Evolutionary conservation across 1,140 invertebrate species (phyloP).

Genomic region (Littorina saxatilis): DNA sequence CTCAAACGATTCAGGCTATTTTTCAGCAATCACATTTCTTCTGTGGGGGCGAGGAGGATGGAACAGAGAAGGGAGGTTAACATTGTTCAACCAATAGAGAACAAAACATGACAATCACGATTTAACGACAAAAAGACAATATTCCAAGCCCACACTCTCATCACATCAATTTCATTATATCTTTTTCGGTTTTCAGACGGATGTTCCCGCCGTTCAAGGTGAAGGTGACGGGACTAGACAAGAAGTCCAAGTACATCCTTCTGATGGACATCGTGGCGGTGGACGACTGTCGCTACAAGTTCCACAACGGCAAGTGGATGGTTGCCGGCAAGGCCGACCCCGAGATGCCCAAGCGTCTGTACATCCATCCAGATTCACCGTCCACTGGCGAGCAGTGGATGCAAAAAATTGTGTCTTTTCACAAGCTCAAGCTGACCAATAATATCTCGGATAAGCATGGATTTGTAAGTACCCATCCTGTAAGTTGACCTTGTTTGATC

Average conservation of each 20-base stretch:
- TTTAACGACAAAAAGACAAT: too few species aligned
- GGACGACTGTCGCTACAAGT: slow-evolving; percentile 98
- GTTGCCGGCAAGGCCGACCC: slow-evolving; percentile 76
- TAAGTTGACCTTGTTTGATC: slow-evolving; percentile 20
- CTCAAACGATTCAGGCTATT: too few species aligned
- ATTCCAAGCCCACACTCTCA: not conserved
- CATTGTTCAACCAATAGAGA: too few species aligned
- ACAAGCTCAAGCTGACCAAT: slow-evolving; percentile 98
- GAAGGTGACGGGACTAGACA: slow-evolving; percentile 90
- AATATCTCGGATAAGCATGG: slow-evolving; percentile 99
- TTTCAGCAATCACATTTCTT: too few species aligned
- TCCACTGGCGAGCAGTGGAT: slow-evolving; percentile 97
- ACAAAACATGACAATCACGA: too few species aligned
- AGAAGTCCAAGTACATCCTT: slow-evolving; percentile 92
- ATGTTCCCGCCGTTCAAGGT: slow-evolving; percentile 98
- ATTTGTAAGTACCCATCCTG: slow-evolving; percentile 85
- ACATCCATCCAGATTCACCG: slow-evolving; percentile 98
- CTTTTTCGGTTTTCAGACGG: slow-evolving; percentile 79
- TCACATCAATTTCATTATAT: not conserved
- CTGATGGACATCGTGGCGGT: slow-evolving; percentile 98
- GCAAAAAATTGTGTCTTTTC: slow-evolving; percentile 97
- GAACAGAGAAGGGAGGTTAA: too few species aligned
- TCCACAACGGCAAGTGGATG: slow-evolving; percentile 86
- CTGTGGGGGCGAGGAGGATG: too few species aligned
- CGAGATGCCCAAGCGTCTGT: slow-evolving; percentile 95